A percentile compares a stretch with the other conserved stretches of the same genome.
Evolutionary conservation across 1,140 invertebrate genomes (phyloP).

Genomic region (Drosophila sturtevanti): DNA sequence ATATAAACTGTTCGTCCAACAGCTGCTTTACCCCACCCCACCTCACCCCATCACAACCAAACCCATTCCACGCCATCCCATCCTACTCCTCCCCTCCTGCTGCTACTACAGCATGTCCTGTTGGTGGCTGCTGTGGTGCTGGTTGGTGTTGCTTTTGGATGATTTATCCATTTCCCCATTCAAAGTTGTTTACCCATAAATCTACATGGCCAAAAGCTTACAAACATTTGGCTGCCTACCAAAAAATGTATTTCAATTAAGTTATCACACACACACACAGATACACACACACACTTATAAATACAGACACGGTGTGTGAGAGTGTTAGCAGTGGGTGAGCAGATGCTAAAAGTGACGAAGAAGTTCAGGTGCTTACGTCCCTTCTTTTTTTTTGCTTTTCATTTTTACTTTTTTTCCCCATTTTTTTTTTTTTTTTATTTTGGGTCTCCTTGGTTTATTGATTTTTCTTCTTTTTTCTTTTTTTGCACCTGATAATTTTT

Average conservation of each 20-base stretch:
- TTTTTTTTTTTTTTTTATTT: constrained; percentile 13
- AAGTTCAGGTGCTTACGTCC: constrained; percentile 10
- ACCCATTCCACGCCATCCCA: not conserved
- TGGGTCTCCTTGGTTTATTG: constrained; percentile 59
- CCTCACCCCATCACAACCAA: not conserved
- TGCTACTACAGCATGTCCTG: constrained; percentile 13
- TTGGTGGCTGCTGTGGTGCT: constrained; percentile 27
- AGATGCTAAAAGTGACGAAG: constrained; percentile 31
- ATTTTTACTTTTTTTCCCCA: constrained; percentile 11
- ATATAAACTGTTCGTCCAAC: constrained; percentile 4
- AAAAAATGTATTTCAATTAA: constrained; percentile 75
- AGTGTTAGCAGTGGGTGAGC: not conserved
- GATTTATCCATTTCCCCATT: constrained; percentile 44
- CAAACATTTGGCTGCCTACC: constrained; percentile 57
- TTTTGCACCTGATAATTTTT: constrained; percentile 74
- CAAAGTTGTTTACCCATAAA: constrained; percentile 74
- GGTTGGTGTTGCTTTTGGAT: constrained; percentile 20
- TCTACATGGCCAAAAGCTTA: constrained; percentile 50
- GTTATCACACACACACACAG: constrained; percentile 64
- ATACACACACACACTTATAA: constrained; percentile 12
- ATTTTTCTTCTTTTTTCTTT: constrained; percentile 76
- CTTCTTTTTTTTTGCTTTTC: constrained; percentile 2
- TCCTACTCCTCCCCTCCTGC: not conserved
- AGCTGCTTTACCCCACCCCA: not conserved
- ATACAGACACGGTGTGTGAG: not conserved